A percentile compares a stretch with the other conserved stretches of the same genome.
These are phyloP conservation scores for Drosophila anceps DNA, from an alignment of 2,888 invertebrate genomes.

Conservation along the genomic window DNA sequence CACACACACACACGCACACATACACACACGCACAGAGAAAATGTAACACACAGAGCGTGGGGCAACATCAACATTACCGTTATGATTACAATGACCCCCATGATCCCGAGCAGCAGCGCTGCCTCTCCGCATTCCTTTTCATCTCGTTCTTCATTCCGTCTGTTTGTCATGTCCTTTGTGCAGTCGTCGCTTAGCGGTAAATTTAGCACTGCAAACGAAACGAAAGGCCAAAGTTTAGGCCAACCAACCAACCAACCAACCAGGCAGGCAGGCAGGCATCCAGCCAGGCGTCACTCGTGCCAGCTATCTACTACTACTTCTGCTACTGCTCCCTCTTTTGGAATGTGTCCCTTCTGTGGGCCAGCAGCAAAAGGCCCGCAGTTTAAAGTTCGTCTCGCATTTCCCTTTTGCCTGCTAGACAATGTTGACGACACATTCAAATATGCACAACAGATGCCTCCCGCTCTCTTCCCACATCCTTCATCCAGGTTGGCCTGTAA, in stretches of 20 bases:
- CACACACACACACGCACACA: neutral
- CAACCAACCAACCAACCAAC: constrained; percentile 32
- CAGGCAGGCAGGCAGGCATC: constrained; percentile 20
- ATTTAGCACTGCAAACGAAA: constrained; percentile 53
- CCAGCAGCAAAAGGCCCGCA: constrained; percentile 59
- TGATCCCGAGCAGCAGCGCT: constrained; percentile 69
- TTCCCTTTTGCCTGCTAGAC: constrained; percentile 28
- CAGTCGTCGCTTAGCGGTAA: constrained; percentile 63
- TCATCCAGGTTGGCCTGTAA: constrained; percentile 25
- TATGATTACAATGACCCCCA: constrained; percentile 82
- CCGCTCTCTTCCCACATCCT: neutral
- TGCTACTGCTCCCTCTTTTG: neutral
- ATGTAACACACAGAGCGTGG: constrained; percentile 10
- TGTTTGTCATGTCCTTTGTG: constrained; percentile 67
- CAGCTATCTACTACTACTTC: constrained; percentile 39
- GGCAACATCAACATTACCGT: constrained; percentile 65
- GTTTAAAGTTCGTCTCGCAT: constrained; percentile 61
- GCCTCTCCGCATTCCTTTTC: neutral
- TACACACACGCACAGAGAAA: neutral
- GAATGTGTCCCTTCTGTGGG: constrained; percentile 19
- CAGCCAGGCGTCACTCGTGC: constrained; percentile 21
- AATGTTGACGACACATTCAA: constrained; percentile 56
- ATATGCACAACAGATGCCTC: constrained; percentile 48
- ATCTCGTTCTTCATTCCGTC: constrained; percentile 4
- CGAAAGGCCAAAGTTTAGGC: constrained; percentile 27